Evolutionary conservation across 2,797 vertebrate genomes (phyloP).

Genomic region (Helicolenus hilgendorfi): DNA sequence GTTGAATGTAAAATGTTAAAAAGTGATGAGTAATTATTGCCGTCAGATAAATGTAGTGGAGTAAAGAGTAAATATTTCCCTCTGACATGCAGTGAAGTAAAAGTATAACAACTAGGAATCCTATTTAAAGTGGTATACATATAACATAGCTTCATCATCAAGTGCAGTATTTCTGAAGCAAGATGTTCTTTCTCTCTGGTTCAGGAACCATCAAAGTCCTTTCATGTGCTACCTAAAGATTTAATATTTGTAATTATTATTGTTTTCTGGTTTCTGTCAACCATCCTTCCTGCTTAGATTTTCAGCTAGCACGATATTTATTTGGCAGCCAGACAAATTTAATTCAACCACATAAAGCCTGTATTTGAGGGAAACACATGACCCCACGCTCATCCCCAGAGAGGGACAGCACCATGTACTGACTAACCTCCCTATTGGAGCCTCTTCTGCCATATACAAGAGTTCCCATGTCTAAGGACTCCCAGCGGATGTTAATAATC

Average conservation of each 20-base stretch:
- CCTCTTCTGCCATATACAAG: background rate
- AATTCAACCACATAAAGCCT: conserved; percentile 3
- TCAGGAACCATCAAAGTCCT: background rate
- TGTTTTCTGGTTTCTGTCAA: background rate
- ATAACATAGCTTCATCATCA: background rate
- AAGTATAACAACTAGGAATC: background rate
- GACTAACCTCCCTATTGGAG: background rate
- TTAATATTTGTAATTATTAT: background rate
- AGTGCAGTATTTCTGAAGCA: background rate
- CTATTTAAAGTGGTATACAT: background rate
- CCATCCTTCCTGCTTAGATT: background rate
- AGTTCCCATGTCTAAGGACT: conserved; percentile 67
- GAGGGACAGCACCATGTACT: conserved; percentile 6
- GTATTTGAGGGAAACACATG: conserved; percentile 31
- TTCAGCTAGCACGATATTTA: background rate
- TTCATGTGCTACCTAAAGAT: background rate
- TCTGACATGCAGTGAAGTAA: background rate
- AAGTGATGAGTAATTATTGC: background rate
- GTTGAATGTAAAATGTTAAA: background rate
- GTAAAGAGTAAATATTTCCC: background rate
- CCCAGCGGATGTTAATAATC: conserved; percentile 82
- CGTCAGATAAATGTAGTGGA: background rate
- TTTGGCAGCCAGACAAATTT: background rate
- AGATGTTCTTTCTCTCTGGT: background rate
- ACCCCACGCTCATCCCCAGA: conserved; percentile 10